Evolutionary conservation across 2,888 invertebrate genomes (phyloP).

Genomic region (Diogma glabrata): DNA sequence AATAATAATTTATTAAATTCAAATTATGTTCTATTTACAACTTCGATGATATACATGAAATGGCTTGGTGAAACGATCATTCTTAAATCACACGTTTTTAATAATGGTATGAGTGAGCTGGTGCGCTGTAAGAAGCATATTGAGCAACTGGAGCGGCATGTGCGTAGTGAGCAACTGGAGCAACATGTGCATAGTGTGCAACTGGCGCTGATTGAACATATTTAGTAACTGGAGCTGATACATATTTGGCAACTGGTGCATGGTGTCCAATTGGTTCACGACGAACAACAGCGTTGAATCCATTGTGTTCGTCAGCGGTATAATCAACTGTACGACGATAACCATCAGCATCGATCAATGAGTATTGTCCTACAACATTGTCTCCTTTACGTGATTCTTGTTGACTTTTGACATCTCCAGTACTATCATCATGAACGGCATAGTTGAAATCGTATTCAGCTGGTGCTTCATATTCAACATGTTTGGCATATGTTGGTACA

Average conservation of each 20-base stretch:
- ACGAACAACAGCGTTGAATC: slow-evolving; percentile 44
- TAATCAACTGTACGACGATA: slow-evolving; percentile 42
- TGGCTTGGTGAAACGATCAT: too few species aligned
- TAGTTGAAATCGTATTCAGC: slow-evolving; percentile 41
- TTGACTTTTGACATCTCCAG: slow-evolving; percentile 42
- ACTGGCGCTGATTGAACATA: slow-evolving; percentile 11
- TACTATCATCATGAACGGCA: slow-evolving; percentile 39
- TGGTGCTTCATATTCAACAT: slow-evolving; percentile 29
- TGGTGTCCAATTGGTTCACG: slow-evolving; percentile 38
- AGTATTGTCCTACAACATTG: slow-evolving; percentile 41
- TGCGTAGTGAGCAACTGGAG: slow-evolving; percentile 27
- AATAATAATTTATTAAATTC: too few species aligned
- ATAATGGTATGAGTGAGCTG: slow-evolving; percentile 20
- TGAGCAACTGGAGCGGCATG: slow-evolving; percentile 19
- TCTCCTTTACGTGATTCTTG: slow-evolving; percentile 42
- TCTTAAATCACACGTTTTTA: too few species aligned
- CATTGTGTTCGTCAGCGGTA: slow-evolving; percentile 41
- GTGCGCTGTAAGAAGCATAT: slow-evolving; percentile 19
- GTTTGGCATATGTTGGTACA: slow-evolving; percentile 17
- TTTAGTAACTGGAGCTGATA: slow-evolving; percentile 17
- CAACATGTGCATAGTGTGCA: slow-evolving; percentile 19
- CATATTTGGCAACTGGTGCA: slow-evolving; percentile 26
- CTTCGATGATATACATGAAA: too few species aligned
- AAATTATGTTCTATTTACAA: too few species aligned
- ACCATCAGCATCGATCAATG: slow-evolving; percentile 42